Evolutionary conservation across 2,113 vertebrate species (phyloP).

Genomic region (Ornithorhynchus anatinus): DNA sequence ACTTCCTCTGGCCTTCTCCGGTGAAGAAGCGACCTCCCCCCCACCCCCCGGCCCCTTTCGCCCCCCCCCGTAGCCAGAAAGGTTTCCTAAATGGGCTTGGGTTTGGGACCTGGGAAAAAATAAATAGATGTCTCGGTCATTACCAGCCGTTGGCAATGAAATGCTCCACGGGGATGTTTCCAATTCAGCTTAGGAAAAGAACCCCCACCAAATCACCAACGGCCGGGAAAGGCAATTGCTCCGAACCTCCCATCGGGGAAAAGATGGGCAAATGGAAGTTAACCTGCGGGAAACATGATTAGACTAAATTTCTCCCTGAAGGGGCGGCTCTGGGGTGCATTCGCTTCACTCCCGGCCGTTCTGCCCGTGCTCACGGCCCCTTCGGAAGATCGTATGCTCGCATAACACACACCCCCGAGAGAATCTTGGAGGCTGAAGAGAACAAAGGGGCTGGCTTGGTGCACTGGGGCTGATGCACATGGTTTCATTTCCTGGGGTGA

Average conservation of each 20-base stretch:
- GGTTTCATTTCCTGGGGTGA: slow-evolving; percentile 81
- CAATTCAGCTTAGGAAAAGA: slow-evolving; percentile 42
- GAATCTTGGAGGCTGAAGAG: slow-evolving; percentile 60
- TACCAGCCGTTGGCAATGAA: too few species aligned
- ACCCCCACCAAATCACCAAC: slow-evolving; percentile 45
- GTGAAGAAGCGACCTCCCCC: too few species aligned
- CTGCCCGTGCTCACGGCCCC: slow-evolving; percentile 50
- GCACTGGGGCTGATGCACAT: slow-evolving; percentile 71
- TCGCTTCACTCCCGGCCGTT: slow-evolving; percentile 36
- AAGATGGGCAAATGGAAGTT: slow-evolving; percentile 50
- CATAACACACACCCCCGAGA: slow-evolving; percentile 35
- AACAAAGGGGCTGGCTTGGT: slow-evolving; percentile 69
- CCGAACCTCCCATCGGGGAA: slow-evolving; percentile 34
- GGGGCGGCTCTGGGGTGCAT: slow-evolving; percentile 43
- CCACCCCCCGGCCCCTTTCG: too few species aligned
- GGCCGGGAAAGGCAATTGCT: slow-evolving; percentile 58
- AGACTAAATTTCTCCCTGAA: slow-evolving; percentile 45
- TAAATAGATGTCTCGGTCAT: too few species aligned
- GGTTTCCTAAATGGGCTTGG: too few species aligned
- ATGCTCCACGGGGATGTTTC: slow-evolving; percentile 34
- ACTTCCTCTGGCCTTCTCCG: too few species aligned
- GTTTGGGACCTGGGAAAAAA: too few species aligned
- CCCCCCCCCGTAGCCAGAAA: too few species aligned
- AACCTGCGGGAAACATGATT: slow-evolving; percentile 52
- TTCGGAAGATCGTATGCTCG: slow-evolving; percentile 42